Evolutionary conservation across 1,140 invertebrate genomes (phyloP).

Genomic region (Orchestia grillus): DNA sequence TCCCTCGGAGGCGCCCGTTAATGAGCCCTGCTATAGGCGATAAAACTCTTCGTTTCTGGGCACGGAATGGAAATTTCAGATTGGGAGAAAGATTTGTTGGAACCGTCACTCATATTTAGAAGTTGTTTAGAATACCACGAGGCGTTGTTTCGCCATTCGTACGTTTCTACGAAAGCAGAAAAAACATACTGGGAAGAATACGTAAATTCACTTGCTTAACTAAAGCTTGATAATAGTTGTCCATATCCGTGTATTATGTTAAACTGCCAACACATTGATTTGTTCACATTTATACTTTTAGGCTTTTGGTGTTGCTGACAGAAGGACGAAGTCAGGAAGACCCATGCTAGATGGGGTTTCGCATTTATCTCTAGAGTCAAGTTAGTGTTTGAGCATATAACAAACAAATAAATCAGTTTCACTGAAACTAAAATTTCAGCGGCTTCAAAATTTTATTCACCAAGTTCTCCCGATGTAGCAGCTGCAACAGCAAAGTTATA

Average conservation of each 20-base stretch:
- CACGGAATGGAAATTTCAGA: background rate
- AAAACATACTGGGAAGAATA: background rate
- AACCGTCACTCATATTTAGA: background rate
- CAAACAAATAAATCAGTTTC: no score
- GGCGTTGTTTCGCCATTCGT: background rate
- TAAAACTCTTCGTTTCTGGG: background rate
- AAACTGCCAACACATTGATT: background rate
- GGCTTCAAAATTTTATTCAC: no score
- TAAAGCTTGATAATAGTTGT: background rate
- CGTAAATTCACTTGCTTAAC: background rate
- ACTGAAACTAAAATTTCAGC: no score
- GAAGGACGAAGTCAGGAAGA: no score
- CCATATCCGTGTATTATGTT: background rate
- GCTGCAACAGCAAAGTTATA: no score
- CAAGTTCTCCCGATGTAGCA: no score
- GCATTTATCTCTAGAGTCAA: no score
- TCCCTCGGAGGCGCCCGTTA: background rate
- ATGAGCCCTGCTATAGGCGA: background rate
- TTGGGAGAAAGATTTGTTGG: background rate
- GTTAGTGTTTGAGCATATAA: no score
- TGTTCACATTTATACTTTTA: no score
- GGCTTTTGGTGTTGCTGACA: no score
- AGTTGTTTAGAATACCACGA: background rate
- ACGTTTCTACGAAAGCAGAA: background rate
- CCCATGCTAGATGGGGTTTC: no score